Percentiles rank a stretch among this genome's conserved stretches.
Evolutionary conservation across 2,113 vertebrate genomes (phyloP).

Genomic region (Candoia aspera): DNA sequence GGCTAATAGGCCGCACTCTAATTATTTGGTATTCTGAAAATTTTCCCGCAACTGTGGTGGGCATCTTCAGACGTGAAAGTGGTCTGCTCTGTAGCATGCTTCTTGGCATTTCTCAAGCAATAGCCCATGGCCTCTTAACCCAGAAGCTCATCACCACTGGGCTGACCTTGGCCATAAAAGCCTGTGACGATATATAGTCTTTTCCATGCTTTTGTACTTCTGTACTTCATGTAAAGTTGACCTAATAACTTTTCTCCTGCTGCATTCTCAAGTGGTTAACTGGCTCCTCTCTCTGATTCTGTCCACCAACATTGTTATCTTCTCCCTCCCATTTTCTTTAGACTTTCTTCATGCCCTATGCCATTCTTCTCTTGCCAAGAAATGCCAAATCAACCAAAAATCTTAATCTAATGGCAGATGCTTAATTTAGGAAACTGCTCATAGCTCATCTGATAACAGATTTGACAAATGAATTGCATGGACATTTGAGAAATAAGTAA

Average conservation of each 20-base stretch:
- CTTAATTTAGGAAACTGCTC: neutral
- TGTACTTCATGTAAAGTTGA: neutral
- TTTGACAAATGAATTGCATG: conserved; percentile 3
- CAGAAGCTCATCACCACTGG: neutral
- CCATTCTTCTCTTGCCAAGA: neutral
- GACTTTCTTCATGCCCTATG: neutral
- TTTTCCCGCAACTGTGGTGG: too few relatives aligned
- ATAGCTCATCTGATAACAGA: neutral
- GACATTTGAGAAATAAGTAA: neutral
- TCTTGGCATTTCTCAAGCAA: too few relatives aligned
- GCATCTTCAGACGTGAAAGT: too few relatives aligned
- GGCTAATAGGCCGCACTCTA: too few relatives aligned
- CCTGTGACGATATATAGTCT: neutral
- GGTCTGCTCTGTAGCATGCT: too few relatives aligned
- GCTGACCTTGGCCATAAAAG: neutral
- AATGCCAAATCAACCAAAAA: neutral
- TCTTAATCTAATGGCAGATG: neutral
- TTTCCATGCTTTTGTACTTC: neutral
- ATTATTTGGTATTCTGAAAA: too few relatives aligned
- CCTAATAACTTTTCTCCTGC: neutral
- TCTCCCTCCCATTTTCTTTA: neutral
- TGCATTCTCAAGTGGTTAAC: neutral
- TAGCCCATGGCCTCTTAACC: neutral
- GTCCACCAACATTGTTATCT: neutral
- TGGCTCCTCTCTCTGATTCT: neutral